Conservation (phyloP, 2,797 vertebrate genomes). For the Manis javanica region DNA sequence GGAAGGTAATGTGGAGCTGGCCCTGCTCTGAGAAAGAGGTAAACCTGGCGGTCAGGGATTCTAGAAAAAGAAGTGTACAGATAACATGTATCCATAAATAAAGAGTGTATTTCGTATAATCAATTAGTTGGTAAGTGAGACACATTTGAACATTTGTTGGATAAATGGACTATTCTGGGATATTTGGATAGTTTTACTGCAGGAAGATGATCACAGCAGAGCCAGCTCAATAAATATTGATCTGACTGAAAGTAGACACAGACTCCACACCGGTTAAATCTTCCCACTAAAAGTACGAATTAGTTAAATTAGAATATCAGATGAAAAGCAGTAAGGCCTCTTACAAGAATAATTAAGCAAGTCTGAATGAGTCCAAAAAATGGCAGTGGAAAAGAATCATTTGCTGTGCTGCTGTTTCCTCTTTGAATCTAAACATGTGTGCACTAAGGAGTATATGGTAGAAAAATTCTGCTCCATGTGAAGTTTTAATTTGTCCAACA, state of each 20-base stretch:
- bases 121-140: not conserved
- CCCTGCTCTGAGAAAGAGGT: not conserved
- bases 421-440: slow-evolving; percentile 6
- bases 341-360: not conserved
- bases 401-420: not conserved
- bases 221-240: not conserved
- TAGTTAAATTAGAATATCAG: not conserved
- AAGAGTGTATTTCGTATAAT: not conserved
- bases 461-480: not conserved
- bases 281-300: not conserved
- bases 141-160: not conserved
- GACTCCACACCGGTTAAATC: not conserved
- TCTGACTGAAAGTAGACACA: not conserved
- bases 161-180: not conserved
- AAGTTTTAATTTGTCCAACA: not conserved
- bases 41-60: not conserved
- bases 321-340: not conserved
- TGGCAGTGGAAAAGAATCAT: not conserved
- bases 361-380: not conserved
- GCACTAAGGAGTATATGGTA: not conserved
- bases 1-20: not conserved
- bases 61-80: not conserved
- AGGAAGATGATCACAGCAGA: not conserved
- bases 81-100: not conserved
- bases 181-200: not conserved